Evolutionary conservation across 1,140 invertebrate species (phyloP).

Genomic region (Hormaphis cornu): DNA sequence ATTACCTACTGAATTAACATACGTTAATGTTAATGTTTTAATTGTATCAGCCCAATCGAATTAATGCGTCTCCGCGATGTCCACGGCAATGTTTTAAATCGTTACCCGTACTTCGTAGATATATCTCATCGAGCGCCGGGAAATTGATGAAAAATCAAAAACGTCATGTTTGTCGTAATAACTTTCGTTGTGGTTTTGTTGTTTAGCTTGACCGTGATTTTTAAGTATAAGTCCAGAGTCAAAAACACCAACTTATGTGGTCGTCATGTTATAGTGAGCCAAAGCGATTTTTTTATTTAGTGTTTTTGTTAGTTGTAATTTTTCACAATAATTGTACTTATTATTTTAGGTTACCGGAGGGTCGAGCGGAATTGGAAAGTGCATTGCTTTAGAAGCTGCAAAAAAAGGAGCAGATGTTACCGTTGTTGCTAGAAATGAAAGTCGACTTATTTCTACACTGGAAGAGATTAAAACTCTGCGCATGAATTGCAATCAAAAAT

Average conservation of each 20-base stretch:
- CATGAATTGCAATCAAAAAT: constrained; percentile 49
- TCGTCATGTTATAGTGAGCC: not conserved
- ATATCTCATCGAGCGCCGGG: too few species aligned
- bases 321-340: not conserved
- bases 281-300: not conserved
- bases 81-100: too few species aligned
- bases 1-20: too few species aligned
- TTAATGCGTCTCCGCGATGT: too few species aligned
- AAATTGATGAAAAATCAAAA: not conserved
- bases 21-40: too few species aligned
- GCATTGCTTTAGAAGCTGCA: constrained; percentile 65
- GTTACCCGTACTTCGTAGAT: too few species aligned
- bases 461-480: constrained; percentile 48
- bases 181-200: not conserved
- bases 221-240: not conserved
- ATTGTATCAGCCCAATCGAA: too few species aligned
- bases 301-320: too few species aligned
- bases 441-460: constrained; percentile 54
- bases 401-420: constrained; percentile 76
- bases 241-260: not conserved
- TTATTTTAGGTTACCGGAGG: constrained; percentile 76
- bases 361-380: constrained; percentile 89
- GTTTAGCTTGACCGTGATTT: not conserved
- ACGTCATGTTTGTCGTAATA: not conserved
- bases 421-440: constrained; percentile 70